Evolutionary conservation across 30 jellyfish, hydroid and myxozoan genomes (phyloP), one percentile per base, ranked within the genome.

Genomic region (Nemopilema nomurai): DNA sequence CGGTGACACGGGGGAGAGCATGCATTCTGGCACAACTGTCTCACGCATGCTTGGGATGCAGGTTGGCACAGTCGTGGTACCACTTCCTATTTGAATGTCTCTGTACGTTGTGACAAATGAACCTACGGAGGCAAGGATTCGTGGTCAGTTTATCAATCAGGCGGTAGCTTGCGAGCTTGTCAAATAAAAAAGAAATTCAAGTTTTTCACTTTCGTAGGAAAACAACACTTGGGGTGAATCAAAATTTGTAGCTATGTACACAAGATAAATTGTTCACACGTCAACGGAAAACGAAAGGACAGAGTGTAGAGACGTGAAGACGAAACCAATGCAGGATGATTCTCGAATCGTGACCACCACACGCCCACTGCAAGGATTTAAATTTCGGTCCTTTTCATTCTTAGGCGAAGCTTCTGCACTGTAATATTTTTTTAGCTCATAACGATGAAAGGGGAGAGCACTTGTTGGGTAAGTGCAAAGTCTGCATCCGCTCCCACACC

Each of bases 1-100:
- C 25, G 96, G 96, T 1, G 96, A 87, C 4, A 87, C 75, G 7
- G 96, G 96, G 67, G 90, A 77, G 8, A 87, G 86, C 87, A 87
- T 87, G 82, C 96, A 87, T 21, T 87, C 96, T 69, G 96, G 96
- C 18, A 79, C 89, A 26, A 41, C 85, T 27, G 90, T 71, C 74
- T 68, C 84, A 21, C 84, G 80, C 84, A 82, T 70, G 68, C 64
- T 82, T 49, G 90, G 51, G 63, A 82, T 21, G 30, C 83, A 71
- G 20, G 84, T 28, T 28, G 51, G 90, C 9, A 82, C 62, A 19
- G 62, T 51, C 29, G 73, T 41, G 26, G 80, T 31, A 0, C 75
- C 63, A 28, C 24, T 82, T 64, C 71, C 90, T 24, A 70, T 30
- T 8, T 65, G 78, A 20, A 65, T 51, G 69, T 82, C 90, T 69